Conservation (phyloP, 2,797 vertebrate genomes). For the Threskiornis aethiopicus region DNA sequence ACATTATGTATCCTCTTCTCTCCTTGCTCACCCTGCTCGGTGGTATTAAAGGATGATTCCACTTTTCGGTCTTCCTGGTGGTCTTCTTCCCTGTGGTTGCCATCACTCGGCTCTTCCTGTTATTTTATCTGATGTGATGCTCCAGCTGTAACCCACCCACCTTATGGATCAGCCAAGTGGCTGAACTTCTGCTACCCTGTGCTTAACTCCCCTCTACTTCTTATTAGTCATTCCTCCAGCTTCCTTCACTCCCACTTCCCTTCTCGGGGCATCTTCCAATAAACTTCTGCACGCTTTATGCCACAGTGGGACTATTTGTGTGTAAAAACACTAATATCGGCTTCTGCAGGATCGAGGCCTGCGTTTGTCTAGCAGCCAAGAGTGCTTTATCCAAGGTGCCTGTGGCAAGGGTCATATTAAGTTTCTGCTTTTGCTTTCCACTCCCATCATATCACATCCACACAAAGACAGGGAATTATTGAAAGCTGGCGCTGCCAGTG, state of each 20-base stretch:
- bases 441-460: neutral
- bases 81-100: neutral
- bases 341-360: neutral
- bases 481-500: neutral
- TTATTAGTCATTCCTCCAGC: neutral
- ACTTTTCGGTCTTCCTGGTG: neutral
- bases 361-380: neutral
- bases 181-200: neutral
- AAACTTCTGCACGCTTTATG: neutral
- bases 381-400: neutral
- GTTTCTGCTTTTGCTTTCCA: neutral
- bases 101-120: neutral
- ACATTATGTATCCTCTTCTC: neutral
- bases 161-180: neutral
- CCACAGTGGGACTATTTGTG: neutral
- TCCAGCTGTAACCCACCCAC: neutral
- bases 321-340: neutral
- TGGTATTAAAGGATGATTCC: neutral
- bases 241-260: slow-evolving; percentile 1
- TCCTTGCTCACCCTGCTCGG: neutral
- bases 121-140: neutral
- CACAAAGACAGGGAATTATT: neutral
- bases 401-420: neutral
- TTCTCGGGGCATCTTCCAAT: neutral
- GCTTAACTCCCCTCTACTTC: neutral